Evolutionary conservation across 2,797 vertebrate genomes (phyloP).

Genomic region (Triplophysa bombifrons): DNA sequence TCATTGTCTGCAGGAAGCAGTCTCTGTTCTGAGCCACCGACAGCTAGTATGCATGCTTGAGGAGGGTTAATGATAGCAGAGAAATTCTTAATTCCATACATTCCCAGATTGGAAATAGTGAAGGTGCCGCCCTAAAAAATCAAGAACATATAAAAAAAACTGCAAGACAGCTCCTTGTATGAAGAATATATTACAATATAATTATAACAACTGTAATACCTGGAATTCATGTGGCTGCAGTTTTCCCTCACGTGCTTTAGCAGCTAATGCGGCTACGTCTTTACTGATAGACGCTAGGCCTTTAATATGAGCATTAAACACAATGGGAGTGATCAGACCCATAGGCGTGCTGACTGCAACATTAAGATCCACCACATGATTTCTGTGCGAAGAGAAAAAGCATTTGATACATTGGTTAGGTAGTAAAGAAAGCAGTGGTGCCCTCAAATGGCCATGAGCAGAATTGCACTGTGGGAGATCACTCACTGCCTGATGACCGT

Average conservation of each 20-base stretch:
- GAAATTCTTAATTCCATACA: slow-evolving; percentile 98
- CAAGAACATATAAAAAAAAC: not conserved
- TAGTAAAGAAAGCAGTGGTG: not conserved
- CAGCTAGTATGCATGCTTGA: slow-evolving; percentile 94
- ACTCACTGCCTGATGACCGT: slow-evolving; percentile 97
- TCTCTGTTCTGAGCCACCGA: slow-evolving; percentile 90
- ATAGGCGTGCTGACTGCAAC: slow-evolving; percentile 92
- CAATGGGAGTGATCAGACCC: slow-evolving; percentile 96
- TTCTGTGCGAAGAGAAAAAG: slow-evolving; percentile 73
- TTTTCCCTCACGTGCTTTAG: slow-evolving; percentile 92
- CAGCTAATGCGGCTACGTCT: slow-evolving; percentile 85
- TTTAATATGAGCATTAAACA: slow-evolving; percentile 95
- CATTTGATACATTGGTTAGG: not conserved
- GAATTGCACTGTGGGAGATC: not conserved
- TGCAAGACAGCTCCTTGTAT: not conserved
- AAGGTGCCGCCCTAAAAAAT: slow-evolving; percentile 90
- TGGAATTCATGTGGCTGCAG: slow-evolving; percentile 97
- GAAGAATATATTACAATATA: not conserved
- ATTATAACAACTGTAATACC: slow-evolving; percentile 50
- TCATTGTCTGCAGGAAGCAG: slow-evolving; percentile 94
- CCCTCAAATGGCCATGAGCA: slow-evolving; percentile 13
- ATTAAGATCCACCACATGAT: slow-evolving; percentile 93
- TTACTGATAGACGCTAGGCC: slow-evolving; percentile 87
- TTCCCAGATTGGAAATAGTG: slow-evolving; percentile 97
- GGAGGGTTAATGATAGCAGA: slow-evolving; percentile 98